Base-by-base conservation (phyloP, 2,888 invertebrate species). In the Coleophora deauratella region DNA sequence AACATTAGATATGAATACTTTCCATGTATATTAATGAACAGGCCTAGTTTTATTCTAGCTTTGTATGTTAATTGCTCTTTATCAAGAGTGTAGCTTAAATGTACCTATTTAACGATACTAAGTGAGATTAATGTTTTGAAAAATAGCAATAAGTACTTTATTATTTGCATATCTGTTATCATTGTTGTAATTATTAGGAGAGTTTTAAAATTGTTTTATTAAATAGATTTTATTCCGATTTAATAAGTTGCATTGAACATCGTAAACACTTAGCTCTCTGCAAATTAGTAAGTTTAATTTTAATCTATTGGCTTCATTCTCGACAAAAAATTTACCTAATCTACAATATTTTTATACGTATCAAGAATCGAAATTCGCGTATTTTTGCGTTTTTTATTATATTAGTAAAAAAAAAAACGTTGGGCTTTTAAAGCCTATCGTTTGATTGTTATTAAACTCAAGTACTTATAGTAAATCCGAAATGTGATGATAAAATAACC, bases 181-280 rank as follows among this genome's bases (percentile, higher is more conserved):
- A 72, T 81, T 78, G 80, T 82, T 81, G 72, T 78, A 77, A 77
- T 77, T 77, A 77, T 78, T 81, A 81, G 82, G 80, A 84, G 75
- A 84, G 82, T 82, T 84, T 66, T 71, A 75, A 78, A 74, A 74
- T 72, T 78, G 80, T 73, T 79, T 82, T 81, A 62, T 65, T 66
- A 60, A 66, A 61, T 72, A 64, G 63, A 64, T 72, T 62, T 57
- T 69, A 68, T 66, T 64, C 63, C 59, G 62, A 72, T 62, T 66
- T 71, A 65, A 68, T 68, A 66, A 64, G 10, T 63, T 62, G 61
- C 62, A 66, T 66, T 66, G 62, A 62, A 21, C 21, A 21, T 58
- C 57, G 56, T 63, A 53, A 55, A 55, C 53, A 61, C 50, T 55
- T 62, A 62, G 64, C 65, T 61, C 59, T 67, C 72, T 74, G 66